These are phyloP conservation scores for Petrophora chlorosata DNA, from an alignment of 2,888 invertebrate species.

Conservation along the genomic window DNA sequence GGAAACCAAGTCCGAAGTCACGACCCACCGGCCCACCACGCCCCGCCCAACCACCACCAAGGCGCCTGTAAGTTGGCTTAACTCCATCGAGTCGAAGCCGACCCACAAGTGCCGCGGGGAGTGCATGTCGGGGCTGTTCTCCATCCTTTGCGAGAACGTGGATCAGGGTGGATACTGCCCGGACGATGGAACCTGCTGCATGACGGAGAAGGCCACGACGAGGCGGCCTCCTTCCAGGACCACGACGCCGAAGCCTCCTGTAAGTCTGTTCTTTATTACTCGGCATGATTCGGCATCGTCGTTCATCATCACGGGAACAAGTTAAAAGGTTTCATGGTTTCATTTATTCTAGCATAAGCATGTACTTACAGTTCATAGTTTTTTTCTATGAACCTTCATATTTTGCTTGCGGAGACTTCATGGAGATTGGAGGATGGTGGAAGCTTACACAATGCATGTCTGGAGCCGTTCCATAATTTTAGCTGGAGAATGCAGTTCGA, in stretches of 20 bases:
- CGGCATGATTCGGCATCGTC: conserved; percentile 1
- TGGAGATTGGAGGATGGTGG: too few relatives aligned
- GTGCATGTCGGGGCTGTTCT: conserved; percentile 91
- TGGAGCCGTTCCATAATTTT: too few relatives aligned
- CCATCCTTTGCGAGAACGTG: conserved; percentile 93
- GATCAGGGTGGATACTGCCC: conserved; percentile 90
- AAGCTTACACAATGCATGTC: too few relatives aligned
- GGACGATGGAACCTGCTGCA: conserved; percentile 91
- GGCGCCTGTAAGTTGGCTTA: conserved; percentile 53
- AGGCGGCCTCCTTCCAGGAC: conserved; percentile 57
- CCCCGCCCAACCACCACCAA: conserved; percentile 67
- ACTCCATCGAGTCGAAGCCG: conserved; percentile 41
- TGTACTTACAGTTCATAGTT: too few relatives aligned
- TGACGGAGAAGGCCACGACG: conserved; percentile 81
- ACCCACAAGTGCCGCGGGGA: conserved; percentile 83
- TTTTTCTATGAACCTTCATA: too few relatives aligned
- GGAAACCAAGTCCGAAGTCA: conserved; percentile 79
- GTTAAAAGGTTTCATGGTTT: not conserved
- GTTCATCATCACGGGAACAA: not conserved
- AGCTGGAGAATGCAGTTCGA: too few relatives aligned
- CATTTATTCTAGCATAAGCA: not conserved
- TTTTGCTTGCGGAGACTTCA: too few relatives aligned
- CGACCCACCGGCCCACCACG: conserved; percentile 60
- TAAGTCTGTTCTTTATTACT: conserved; percentile 4
- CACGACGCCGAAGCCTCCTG: conserved; percentile 39